phyloP scores from a whole-genome alignment of 2,888 invertebrate species.

The Thyatira batis region DNA sequence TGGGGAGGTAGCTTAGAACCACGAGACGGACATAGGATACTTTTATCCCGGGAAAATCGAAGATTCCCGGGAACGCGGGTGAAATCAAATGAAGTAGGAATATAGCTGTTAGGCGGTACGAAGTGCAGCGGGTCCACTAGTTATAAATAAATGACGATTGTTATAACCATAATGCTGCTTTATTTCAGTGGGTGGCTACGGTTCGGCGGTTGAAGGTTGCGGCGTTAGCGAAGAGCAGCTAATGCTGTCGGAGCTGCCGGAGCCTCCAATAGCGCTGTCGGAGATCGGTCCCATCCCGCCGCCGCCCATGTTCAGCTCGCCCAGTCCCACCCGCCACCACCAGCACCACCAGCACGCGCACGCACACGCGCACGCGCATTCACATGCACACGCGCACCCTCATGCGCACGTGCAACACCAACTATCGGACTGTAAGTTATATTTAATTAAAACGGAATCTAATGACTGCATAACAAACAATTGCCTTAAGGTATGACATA shows the following conservation, averaged over 20 bases:
- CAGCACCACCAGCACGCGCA: slow-evolving; percentile 75
- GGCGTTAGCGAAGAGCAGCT: slow-evolving; percentile 77
- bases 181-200: slow-evolving; percentile 83
- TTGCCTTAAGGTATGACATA: neutral
- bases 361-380: slow-evolving; percentile 63
- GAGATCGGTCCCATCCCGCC: slow-evolving; percentile 97
- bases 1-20: no score
- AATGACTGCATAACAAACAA: slow-evolving; percentile 1
- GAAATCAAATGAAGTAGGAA: no score
- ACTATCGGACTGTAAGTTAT: slow-evolving; percentile 74
- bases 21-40: no score
- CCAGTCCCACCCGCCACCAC: slow-evolving; percentile 85
- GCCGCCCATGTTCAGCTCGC: slow-evolving; percentile 97
- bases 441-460: no score
- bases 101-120: no score
- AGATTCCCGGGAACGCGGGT: no score
- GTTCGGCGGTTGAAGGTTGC: slow-evolving; percentile 49
- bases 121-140: no score
- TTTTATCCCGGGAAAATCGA: no score
- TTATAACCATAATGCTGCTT: slow-evolving; percentile 2
- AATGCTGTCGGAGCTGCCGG: slow-evolving; percentile 93
- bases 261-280: slow-evolving; percentile 94
- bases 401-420: slow-evolving; percentile 49
- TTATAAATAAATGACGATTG: no score
- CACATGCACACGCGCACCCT: slow-evolving; percentile 49